Conservation (phyloP, 2,888 invertebrate species). For the Aporophyla lueneburgensis region DNA sequence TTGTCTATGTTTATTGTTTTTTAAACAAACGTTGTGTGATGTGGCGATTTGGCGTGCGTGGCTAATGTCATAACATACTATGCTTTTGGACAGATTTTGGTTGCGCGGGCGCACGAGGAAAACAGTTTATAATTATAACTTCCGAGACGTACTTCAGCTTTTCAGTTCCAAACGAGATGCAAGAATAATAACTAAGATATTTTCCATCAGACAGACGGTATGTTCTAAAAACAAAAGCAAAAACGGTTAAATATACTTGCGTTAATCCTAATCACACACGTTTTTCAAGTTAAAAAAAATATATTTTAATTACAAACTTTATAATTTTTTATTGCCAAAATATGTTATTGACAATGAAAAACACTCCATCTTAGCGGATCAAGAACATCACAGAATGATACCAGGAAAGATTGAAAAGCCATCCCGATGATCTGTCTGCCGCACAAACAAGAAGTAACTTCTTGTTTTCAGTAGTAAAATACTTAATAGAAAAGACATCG, state of each 20-base stretch:
- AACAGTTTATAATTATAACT: conserved; percentile 10
- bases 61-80: conserved; percentile 47
- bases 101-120: conserved; percentile 10
- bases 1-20: conserved; percentile 43
- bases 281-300: background rate
- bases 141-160: background rate
- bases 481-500: no score
- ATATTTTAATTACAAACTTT: background rate
- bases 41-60: conserved; percentile 32
- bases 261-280: no score
- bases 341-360: background rate
- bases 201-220: background rate
- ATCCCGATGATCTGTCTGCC: no score
- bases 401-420: no score
- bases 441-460: no score
- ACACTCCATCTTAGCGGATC: no score
- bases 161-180: background rate
- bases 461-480: no score
- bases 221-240: background rate
- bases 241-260: background rate
- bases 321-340: background rate
- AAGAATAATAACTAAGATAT: background rate
- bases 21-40: conserved; percentile 32
- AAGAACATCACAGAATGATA: no score
- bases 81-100: conserved; percentile 22